Conservation (phyloP, 2,797 vertebrate species). For the Helostoma temminkii region DNA sequence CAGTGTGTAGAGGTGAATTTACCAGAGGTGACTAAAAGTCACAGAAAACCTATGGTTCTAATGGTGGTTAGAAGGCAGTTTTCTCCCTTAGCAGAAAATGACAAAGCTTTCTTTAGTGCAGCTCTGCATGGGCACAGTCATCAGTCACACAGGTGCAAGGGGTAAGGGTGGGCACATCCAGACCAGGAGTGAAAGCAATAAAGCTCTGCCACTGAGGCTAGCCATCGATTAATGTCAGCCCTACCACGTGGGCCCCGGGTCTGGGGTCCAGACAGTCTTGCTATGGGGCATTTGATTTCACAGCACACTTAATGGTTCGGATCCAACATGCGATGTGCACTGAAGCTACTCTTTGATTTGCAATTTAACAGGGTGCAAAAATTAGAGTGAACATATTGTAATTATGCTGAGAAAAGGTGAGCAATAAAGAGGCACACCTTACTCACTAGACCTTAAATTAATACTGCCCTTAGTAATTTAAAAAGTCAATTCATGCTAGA, state of each 20-base stretch:
- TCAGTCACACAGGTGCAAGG: conserved; percentile 63
- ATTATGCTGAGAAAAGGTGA: conserved; percentile 8
- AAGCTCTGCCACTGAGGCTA: conserved; percentile 53
- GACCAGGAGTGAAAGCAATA: conserved; percentile 58
- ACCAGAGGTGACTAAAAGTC: conserved; percentile 55
- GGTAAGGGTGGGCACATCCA: conserved; percentile 53
- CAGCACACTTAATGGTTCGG: conserved; percentile 48
- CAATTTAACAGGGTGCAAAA: conserved; percentile 29
- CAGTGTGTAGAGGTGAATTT: conserved; percentile 60
- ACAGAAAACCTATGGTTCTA: conserved; percentile 52
- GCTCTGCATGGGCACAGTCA: conserved; percentile 60
- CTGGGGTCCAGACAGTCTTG: conserved; percentile 15
- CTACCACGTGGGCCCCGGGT: conserved; percentile 40
- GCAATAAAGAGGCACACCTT: conserved; percentile 18
- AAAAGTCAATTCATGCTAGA: conserved; percentile 32
- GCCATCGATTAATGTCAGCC: conserved; percentile 68
- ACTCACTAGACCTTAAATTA: conserved; percentile 12
- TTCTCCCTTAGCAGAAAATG: conserved; percentile 57
- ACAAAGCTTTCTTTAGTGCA: conserved; percentile 50
- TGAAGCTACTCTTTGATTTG: conserved; percentile 27
- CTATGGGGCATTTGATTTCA: conserved; percentile 47
- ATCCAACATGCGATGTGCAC: conserved; percentile 25
- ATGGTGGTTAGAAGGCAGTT: conserved; percentile 51
- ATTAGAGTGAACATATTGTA: conserved; percentile 25
- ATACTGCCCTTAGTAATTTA: conserved; percentile 22